Percentiles rank a stretch among this genome's conserved stretches.
These are phyloP conservation scores for Limosa lapponica DNA, from an alignment of 2,797 vertebrate genomes.

Conservation along the genomic window DNA sequence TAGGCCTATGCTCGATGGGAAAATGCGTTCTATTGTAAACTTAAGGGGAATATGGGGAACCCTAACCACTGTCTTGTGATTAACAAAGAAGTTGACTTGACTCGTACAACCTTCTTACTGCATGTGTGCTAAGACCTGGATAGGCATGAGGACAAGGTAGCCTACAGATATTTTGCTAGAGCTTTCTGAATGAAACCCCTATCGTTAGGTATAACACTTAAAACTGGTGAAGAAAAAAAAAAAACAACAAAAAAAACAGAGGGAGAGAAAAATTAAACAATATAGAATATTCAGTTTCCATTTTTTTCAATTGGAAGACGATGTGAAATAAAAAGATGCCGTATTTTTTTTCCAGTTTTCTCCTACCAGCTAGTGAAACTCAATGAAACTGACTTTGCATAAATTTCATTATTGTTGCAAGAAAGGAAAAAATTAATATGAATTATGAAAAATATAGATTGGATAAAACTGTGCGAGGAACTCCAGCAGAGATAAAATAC, in stretches of 20 bases:
- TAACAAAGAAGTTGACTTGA: not conserved
- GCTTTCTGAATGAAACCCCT: not conserved
- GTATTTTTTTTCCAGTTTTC: not conserved
- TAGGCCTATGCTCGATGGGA: not conserved
- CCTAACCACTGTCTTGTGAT: not conserved
- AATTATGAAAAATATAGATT: not conserved
- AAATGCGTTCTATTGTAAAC: not conserved
- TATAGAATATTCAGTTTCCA: accelerated
- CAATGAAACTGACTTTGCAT: not conserved
- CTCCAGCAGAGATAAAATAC: not conserved
- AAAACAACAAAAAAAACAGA: not conserved
- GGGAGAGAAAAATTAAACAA: too few relatives aligned
- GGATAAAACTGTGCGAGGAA: not conserved
- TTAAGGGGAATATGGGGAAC: not conserved
- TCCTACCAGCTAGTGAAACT: not conserved
- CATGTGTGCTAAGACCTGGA: accelerated
- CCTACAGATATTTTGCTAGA: not conserved
- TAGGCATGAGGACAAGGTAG: not conserved
- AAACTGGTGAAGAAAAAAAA: not conserved
- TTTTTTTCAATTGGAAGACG: not conserved
- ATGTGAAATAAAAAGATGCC: not conserved
- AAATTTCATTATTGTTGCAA: not conserved
- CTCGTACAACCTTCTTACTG: not conserved
- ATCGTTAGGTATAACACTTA: not conserved
- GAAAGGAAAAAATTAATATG: not conserved